These are phyloP conservation scores for Nyctalus aviator DNA, from an alignment of 2,797 vertebrate species.

Conservation along the genomic window DNA sequence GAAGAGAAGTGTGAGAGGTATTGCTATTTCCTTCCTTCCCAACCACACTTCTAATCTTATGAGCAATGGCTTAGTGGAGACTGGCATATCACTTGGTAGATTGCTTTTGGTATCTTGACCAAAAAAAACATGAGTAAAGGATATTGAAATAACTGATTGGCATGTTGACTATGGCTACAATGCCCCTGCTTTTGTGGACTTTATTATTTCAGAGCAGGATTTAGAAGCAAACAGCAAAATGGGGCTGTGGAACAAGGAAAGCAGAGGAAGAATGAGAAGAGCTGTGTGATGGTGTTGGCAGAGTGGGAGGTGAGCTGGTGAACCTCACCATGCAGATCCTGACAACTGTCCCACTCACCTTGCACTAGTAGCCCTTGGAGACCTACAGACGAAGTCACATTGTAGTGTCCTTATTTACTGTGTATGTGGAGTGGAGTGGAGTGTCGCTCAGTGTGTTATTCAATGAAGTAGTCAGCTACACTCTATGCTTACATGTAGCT, in stretches of 20 bases:
- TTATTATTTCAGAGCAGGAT: not conserved
- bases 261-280: not conserved
- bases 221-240: not conserved
- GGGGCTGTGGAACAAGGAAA: not conserved
- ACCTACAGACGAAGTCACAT: not conserved
- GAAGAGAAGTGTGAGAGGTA: not conserved
- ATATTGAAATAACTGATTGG: not conserved
- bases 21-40: not conserved
- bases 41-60: not conserved
- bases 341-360: not conserved
- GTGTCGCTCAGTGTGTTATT: not conserved
- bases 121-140: not conserved
- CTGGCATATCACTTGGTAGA: not conserved
- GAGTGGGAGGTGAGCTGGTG: not conserved
- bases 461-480: not conserved
- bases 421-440: rapidly evolving
- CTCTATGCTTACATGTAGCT: not conserved
- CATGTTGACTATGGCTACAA: not conserved
- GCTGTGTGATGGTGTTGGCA: not conserved
- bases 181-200: not conserved
- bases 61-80: not conserved
- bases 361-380: not conserved
- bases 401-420: not conserved
- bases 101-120: not conserved
- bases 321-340: not conserved